Evolutionary conservation across 2,888 invertebrate species (phyloP), one percentile per base, ranked within the genome.

Genomic region (Epinotia nisella): DNA sequence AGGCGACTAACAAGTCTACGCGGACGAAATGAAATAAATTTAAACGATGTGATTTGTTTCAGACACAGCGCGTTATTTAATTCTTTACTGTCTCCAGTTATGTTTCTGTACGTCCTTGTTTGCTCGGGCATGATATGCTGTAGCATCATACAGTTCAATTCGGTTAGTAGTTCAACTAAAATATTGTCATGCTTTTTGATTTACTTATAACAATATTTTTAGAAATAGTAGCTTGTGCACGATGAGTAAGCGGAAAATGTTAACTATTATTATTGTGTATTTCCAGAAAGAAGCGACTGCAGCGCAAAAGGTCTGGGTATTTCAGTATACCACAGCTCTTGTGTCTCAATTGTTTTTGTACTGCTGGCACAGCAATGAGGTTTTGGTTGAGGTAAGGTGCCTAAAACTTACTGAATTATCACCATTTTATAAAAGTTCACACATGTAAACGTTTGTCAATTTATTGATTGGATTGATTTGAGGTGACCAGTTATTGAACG

Each of bases 361-460:
- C 61, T 91, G 90, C 77, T 91, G 91, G 90, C 90, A 90, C 70
- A 84, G 87, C 64, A 90, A 90, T 65, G 89, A 89, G 76, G 83
- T 90, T 0, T 71, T 81, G 1, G 58, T 81, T 1, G 83, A 87
- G 86, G 90, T 88, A 78, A 74, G 58, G 9, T 19, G 2, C 53
- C 17, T 10, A 10, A 53, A 53, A 19, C 17, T 17, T 10, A 45
- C 15, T 45, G 9, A 19, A 17, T 53, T 19, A 19, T 53, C 53
- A 19, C 9, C 10, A 17, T n/a, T 53, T 53, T n/a, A 9, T 29
- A 35, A 35, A 35, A 35, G 9, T 35, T 35, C 9, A 35, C 9
- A 35, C 35, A 35, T 1, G 35, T 35, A 35, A 9, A 9, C 35
- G 35, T 35, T 35, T 35, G 35, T 7, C 9, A 9, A 35, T 35